Conservation (phyloP, 2,797 vertebrate genomes). For the Melopsittacus undulatus region DNA sequence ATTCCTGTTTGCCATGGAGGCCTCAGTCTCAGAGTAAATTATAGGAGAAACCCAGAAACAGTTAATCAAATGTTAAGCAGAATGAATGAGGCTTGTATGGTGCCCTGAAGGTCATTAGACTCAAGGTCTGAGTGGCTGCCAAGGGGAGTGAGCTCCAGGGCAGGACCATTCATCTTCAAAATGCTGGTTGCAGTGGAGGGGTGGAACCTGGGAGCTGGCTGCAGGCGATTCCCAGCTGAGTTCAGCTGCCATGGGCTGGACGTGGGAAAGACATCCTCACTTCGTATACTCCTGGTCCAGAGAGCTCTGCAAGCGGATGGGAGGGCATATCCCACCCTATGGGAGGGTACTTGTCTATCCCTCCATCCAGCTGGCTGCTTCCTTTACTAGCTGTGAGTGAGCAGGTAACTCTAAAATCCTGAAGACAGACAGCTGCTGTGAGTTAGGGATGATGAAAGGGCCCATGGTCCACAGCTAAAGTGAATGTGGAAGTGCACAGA, state of each 20-base stretch:
- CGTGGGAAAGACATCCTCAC: neutral
- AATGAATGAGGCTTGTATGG: conserved; percentile 12
- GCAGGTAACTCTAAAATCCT: neutral
- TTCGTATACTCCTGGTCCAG: neutral
- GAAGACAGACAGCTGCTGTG: neutral
- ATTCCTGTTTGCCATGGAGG: neutral
- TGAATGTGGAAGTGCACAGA: neutral
- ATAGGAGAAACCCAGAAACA: neutral
- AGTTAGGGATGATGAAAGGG: neutral
- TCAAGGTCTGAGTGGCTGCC: conserved; percentile 32
- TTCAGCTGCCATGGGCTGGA: neutral
- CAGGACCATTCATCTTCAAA: conserved; percentile 11
- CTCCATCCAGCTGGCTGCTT: neutral
- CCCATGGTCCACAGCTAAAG: neutral
- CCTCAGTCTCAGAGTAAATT: neutral
- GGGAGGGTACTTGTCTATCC: neutral
- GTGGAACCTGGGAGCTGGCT: neutral
- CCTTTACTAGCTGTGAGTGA: neutral
- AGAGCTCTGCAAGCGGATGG: neutral
- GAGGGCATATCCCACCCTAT: neutral
- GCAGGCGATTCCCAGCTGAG: neutral
- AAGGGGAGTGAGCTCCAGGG: conserved; percentile 18
- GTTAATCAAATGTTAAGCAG: neutral
- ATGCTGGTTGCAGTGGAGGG: neutral
- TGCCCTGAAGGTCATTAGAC: conserved; percentile 43